Evolutionary conservation across 2,888 invertebrate species (phyloP), one percentile per base, ranked within the genome.

Genomic region (Drepana falcataria): DNA sequence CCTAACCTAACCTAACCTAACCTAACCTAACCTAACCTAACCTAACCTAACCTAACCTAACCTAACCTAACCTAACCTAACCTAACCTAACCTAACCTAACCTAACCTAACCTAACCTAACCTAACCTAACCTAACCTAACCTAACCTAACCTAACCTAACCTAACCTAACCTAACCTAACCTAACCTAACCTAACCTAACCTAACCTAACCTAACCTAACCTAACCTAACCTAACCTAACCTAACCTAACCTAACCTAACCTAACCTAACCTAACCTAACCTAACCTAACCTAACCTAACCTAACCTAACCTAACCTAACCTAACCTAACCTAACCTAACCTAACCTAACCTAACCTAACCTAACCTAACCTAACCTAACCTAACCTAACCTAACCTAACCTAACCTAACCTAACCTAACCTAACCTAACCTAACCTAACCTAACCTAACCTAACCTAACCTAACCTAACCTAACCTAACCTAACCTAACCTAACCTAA

Each of bases 51-150:
- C 61, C n/a, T 59, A 59, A 59, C 59, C 59, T 59, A 59, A 62
- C 62, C 62, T 61, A 61, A 61, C 59, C 59, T 61, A 61, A 61
- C 61, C 61, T 61, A 61, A 59, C 59, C 61, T 61, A 61, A 59
- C 61, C 61, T 60, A 60, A 60, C 60, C 60, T 60, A 60, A 60
- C 60, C 60, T 60, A 60, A 61, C 60, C 59, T 61, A 59, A 55
- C 59, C 61, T 57, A 59, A 56, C 61, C 61, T 56, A 61, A 61
- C 61, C 61, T 58, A 59, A 61, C 59, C 61, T 59, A 57, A 57
- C 61, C 61, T 59, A 59, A 59, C 59, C 59, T 56, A 62, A 59
- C 59, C 53, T 51, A 53, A 55, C 55, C 53, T 51, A 57, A 54
- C 53, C 7, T 41, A 57, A 57, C 57, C 57, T 57, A 57, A 54